Evolutionary conservation across 2,113 vertebrate species (phyloP).

Genomic region (Hydrolagus affinis): DNA sequence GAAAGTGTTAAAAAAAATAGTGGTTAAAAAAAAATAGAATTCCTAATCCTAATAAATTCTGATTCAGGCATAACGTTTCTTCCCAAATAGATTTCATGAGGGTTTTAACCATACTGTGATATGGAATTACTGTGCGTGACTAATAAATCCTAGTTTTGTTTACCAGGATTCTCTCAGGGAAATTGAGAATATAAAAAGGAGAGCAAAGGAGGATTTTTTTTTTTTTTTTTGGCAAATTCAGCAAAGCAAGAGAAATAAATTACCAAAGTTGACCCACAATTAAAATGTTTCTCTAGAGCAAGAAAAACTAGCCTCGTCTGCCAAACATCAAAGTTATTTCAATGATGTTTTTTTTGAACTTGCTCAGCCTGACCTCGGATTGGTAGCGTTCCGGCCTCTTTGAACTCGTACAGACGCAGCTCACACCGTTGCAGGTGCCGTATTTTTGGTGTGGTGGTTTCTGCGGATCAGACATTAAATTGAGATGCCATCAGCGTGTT

Average conservation of each 20-base stretch:
- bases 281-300: not conserved
- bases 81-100: not conserved
- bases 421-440: too few species aligned
- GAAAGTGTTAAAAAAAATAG: slow-evolving; percentile 1
- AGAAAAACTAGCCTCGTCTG: not conserved
- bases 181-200: not conserved
- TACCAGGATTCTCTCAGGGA: not conserved
- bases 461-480: too few species aligned
- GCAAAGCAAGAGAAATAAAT: not conserved
- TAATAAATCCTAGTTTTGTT: slow-evolving; percentile 19
- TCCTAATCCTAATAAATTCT: slow-evolving; percentile 17
- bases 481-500: too few species aligned
- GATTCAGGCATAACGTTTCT: slow-evolving; percentile 14
- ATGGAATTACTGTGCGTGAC: not conserved
- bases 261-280: not conserved
- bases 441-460: too few species aligned
- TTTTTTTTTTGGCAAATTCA: not conserved
- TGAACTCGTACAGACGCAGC: too few species aligned
- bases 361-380: too few species aligned
- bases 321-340: too few species aligned
- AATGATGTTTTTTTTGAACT: too few species aligned
- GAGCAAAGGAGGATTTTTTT: not conserved
- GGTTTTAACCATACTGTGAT: not conserved
- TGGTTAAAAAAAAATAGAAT: slow-evolving; percentile 12
- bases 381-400: too few species aligned